Evolutionary conservation across 2,113 vertebrate species (phyloP).

Genomic region (Noturus placidus): DNA sequence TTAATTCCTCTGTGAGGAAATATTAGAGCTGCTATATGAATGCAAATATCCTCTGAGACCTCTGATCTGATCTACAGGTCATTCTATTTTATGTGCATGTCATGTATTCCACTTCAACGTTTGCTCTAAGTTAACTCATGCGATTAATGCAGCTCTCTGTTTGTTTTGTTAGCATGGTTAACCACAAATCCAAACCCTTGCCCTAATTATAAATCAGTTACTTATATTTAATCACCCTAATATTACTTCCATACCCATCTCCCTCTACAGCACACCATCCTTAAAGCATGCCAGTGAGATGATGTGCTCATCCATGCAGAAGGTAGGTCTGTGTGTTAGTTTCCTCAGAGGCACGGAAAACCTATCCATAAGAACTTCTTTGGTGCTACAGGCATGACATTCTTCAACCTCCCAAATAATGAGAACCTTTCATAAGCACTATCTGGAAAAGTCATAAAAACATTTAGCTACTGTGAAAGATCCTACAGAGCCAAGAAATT

Average conservation of each 20-base stretch:
- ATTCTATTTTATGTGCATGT: not conserved
- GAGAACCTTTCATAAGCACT: constrained; percentile 66
- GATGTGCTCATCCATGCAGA: constrained; percentile 9
- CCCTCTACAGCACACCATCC: not conserved
- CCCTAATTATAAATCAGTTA: not conserved
- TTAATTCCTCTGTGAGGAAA: not conserved
- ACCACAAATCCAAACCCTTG: constrained; percentile 16
- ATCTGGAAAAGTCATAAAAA: constrained; percentile 65
- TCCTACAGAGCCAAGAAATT: constrained; percentile 65
- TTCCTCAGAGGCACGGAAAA: constrained; percentile 24
- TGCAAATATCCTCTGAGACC: not conserved
- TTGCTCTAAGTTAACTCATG: not conserved
- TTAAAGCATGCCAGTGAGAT: not conserved
- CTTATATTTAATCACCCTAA: not conserved
- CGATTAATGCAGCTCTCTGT: not conserved
- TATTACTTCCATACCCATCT: not conserved
- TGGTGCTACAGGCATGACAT: constrained; percentile 54
- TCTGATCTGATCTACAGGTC: not conserved
- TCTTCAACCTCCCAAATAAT: constrained; percentile 60
- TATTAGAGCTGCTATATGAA: not conserved
- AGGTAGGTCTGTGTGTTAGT: not conserved
- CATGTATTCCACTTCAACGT: not conserved
- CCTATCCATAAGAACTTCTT: constrained; percentile 29
- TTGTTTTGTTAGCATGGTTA: not conserved
- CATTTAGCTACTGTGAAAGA: constrained; percentile 54